These are phyloP conservation scores for Odiellus spinosus DNA, from an alignment of 2,888 invertebrate genomes.

Conservation along the genomic window DNA sequence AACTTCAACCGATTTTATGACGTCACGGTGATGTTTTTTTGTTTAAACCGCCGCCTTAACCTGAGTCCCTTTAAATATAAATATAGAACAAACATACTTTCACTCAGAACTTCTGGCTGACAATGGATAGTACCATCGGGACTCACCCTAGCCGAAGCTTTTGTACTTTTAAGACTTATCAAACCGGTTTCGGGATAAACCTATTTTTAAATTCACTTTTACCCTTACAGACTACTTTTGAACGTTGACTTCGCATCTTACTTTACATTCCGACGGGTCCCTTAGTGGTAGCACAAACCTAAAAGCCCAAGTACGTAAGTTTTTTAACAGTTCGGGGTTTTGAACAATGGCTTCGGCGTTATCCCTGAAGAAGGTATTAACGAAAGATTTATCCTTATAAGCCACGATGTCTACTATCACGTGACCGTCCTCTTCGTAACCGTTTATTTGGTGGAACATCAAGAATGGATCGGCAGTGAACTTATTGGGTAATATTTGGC, in stretches of 20 bases:
- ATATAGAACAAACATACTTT: not conserved
- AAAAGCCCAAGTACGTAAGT: not conserved
- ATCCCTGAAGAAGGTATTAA: constrained; percentile 26
- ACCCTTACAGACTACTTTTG: too few species aligned
- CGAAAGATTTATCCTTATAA: constrained; percentile 61
- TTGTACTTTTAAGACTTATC: constrained; percentile 5
- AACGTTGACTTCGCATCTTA: too few species aligned
- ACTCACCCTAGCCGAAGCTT: constrained; percentile 5
- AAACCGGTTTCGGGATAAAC: not conserved
- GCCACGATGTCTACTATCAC: constrained; percentile 65
- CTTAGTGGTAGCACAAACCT: not conserved
- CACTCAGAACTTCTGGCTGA: constrained; percentile 6
- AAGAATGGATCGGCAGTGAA: constrained; percentile 49
- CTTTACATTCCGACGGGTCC: not conserved
- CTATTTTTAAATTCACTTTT: too few species aligned
- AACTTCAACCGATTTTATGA: too few species aligned
- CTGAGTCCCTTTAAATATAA: too few species aligned
- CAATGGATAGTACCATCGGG: constrained; percentile 8
- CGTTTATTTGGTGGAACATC: constrained; percentile 62
- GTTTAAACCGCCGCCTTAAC: too few species aligned
- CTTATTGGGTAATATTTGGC: constrained; percentile 12
- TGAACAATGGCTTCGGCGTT: constrained; percentile 6
- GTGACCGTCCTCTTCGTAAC: constrained; percentile 50
- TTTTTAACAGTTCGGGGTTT: not conserved
- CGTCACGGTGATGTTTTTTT: too few species aligned